Evolutionary conservation across 2,797 vertebrate species (phyloP).

Genomic region (Tolypeutes matacus): DNA sequence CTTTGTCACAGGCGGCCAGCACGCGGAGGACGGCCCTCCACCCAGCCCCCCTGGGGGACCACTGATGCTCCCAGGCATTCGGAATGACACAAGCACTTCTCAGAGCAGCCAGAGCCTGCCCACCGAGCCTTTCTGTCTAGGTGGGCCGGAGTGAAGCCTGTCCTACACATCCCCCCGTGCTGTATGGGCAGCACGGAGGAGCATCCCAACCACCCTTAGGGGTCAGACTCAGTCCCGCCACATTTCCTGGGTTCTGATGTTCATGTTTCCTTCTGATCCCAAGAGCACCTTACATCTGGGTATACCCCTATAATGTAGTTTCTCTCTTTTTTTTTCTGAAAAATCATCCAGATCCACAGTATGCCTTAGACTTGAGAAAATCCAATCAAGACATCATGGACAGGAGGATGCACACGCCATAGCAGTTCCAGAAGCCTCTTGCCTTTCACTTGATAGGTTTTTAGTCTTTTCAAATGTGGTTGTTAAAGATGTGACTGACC

Average conservation of each 20-base stretch:
- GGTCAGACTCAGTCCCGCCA: not conserved
- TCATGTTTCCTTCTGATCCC: not conserved
- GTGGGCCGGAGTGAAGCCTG: not conserved
- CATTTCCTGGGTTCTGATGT: not conserved
- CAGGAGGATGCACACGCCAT: too few species aligned
- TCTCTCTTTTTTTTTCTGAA: too few species aligned
- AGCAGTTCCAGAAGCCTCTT: not conserved
- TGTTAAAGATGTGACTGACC: not conserved
- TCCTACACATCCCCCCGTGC: too few species aligned
- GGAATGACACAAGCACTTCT: not conserved
- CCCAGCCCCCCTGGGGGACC: fast-evolving
- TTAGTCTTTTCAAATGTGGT: not conserved
- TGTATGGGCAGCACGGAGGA: not conserved
- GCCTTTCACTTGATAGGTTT: not conserved
- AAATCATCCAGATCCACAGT: not conserved
- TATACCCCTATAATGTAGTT: not conserved
- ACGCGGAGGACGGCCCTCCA: not conserved
- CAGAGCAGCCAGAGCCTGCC: not conserved
- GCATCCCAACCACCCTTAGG: not conserved
- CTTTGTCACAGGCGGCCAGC: not conserved
- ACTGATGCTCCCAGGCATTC: not conserved
- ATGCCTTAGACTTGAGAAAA: not conserved
- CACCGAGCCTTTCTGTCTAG: fast-evolving
- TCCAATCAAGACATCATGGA: not conserved
- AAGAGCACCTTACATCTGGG: not conserved